Evolutionary conservation across 1,140 invertebrate genomes (phyloP).

Genomic region (Drosophila subpulchrella): DNA sequence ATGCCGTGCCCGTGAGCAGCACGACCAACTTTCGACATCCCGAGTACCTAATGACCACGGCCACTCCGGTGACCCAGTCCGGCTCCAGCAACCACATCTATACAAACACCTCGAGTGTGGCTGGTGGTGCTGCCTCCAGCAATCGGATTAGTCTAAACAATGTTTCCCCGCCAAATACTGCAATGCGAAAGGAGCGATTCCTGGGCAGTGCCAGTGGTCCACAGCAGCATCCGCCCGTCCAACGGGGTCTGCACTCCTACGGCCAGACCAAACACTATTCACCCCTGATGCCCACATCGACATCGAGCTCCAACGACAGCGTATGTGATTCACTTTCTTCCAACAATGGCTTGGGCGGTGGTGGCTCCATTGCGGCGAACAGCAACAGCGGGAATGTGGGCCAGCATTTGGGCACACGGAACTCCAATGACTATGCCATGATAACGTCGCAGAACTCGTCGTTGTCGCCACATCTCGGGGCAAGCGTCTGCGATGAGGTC

Average conservation of each 20-base stretch:
- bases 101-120: conserved; percentile 40
- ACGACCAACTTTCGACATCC: conserved; percentile 65
- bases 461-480: conserved; percentile 65
- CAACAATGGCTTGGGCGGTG: conserved; percentile 76
- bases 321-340: conserved; percentile 87
- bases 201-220: conserved; percentile 53
- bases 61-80: conserved; percentile 72
- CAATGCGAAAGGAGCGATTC: conserved; percentile 68
- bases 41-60: conserved; percentile 72
- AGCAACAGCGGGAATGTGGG: conserved; percentile 46
- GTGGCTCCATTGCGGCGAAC: conserved; percentile 21
- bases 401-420: conserved; percentile 47
- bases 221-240: conserved; percentile 75
- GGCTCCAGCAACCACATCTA: conserved; percentile 65
- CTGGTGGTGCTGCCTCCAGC: conserved; percentile 10
- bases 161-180: conserved; percentile 72
- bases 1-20: conserved; percentile 65
- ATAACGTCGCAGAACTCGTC: conserved; percentile 67
- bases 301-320: conserved; percentile 91
- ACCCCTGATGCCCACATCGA: conserved; percentile 80
- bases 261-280: conserved; percentile 76
- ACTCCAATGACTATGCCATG: conserved; percentile 67
- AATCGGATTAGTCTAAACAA: conserved; percentile 71
- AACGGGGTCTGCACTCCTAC: conserved; percentile 69
- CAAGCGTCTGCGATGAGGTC: conserved; percentile 74